These are phyloP conservation scores for Nautilus pompilius DNA, from an alignment of 1,140 invertebrate species.

Conservation along the genomic window DNA sequence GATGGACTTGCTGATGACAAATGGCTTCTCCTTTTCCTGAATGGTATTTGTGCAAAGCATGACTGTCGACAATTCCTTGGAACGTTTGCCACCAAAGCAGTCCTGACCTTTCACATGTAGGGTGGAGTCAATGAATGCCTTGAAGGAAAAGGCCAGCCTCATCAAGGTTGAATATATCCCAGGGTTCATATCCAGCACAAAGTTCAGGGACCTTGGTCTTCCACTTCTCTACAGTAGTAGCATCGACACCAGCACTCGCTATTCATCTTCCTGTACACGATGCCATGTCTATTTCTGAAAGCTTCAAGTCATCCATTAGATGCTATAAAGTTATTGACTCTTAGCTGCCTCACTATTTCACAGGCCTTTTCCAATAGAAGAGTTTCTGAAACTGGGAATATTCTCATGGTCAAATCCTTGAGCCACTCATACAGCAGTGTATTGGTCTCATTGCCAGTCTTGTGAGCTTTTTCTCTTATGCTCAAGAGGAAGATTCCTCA, in stretches of 20 bases:
- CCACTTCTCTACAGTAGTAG: constrained; percentile 6
- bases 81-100: constrained; percentile 17
- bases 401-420: constrained; percentile 1
- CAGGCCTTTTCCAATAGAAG: constrained; percentile 12
- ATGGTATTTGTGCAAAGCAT: constrained; percentile 14
- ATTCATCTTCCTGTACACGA: constrained; percentile 11
- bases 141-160: constrained; percentile 27
- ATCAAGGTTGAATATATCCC: constrained; percentile 27
- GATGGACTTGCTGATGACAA: constrained; percentile 17
- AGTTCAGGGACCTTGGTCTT: constrained; percentile 11
- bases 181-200: constrained; percentile 15
- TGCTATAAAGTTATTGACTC: constrained; percentile 19
- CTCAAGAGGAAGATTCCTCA: too few species aligned
- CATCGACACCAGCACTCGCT: constrained; percentile 17
- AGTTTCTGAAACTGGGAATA: constrained; percentile 11
- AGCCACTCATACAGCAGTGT: constrained; percentile 10
- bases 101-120: too few species aligned
- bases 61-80: constrained; percentile 20
- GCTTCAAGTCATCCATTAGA: constrained; percentile 26
- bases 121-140: too few species aligned
- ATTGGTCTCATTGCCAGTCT: constrained; percentile 14
- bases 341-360: constrained; percentile 15
- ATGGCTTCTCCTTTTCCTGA: constrained; percentile 15
- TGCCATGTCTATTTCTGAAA: constrained; percentile 14
- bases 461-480: too few species aligned